Conservation (phyloP, 2,797 vertebrate genomes). For the Podarcis siculus region DNA sequence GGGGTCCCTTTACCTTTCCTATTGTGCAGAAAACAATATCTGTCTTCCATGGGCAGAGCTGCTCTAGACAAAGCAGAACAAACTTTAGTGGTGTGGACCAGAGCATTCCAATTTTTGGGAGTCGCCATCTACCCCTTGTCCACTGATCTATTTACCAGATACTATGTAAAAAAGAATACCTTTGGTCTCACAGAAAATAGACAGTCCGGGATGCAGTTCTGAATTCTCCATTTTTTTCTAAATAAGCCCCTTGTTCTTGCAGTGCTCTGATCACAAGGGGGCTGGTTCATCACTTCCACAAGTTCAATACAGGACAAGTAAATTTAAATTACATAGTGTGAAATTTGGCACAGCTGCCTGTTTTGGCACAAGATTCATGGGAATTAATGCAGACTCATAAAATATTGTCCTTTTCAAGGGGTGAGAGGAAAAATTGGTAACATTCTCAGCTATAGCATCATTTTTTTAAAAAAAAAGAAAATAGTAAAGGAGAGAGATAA, state of each 20-base stretch:
- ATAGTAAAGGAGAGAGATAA: conserved; percentile 53
- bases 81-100: too few relatives aligned
- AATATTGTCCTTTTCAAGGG: conserved; percentile 65
- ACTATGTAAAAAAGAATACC: background rate
- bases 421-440: conserved; percentile 45
- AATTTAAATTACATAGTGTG: background rate
- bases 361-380: conserved; percentile 54
- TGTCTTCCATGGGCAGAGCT: background rate
- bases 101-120: background rate
- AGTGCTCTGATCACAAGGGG: background rate
- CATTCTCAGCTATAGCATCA: conserved; percentile 62
- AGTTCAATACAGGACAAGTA: background rate
- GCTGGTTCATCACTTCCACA: background rate
- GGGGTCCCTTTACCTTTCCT: too few relatives aligned
- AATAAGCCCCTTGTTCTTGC: background rate
- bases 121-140: background rate
- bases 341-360: conserved; percentile 23
- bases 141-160: background rate
- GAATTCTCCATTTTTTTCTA: background rate
- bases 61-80: background rate
- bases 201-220: too few relatives aligned
- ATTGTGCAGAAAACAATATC: background rate
- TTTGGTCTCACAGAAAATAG: background rate
- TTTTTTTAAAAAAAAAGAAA: conserved; percentile 39
- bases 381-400: conserved; percentile 67